Evolutionary conservation across 2,113 vertebrate genomes (phyloP).

Genomic region (Eupsittula cactorum): DNA sequence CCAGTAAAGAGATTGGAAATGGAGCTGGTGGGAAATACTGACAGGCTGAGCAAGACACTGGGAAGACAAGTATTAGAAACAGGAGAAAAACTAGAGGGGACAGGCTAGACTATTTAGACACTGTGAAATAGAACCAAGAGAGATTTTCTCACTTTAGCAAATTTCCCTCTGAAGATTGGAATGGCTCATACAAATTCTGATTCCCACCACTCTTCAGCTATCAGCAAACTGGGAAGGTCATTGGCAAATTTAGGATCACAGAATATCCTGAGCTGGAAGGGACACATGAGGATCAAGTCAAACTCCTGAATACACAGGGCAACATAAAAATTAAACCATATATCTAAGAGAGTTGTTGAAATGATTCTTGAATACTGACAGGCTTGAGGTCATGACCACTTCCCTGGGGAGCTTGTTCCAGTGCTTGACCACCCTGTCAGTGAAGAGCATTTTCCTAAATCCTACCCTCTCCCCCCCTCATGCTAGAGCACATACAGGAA

Average conservation of each 20-base stretch:
- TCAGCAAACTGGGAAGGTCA: neutral
- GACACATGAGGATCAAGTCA: neutral
- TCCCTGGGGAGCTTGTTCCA: neutral
- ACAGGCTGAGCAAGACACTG: neutral
- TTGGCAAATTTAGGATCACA: neutral
- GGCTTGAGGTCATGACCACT: neutral
- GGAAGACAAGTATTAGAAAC: neutral
- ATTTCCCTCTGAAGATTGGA: neutral
- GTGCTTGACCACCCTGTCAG: neutral
- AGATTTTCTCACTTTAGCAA: neutral
- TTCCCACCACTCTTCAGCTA: neutral
- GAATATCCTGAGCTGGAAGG: neutral
- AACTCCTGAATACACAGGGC: neutral
- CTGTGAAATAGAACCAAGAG: neutral
- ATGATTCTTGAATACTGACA: neutral
- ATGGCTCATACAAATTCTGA: neutral
- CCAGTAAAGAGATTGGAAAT: neutral
- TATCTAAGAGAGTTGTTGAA: neutral
- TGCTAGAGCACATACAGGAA: neutral
- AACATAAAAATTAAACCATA: neutral
- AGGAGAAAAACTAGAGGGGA: neutral
- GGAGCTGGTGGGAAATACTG: neutral
- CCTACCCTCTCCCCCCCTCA: neutral
- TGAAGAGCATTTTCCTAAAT: neutral
- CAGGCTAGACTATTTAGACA: neutral